Conservation (phyloP, 2,888 invertebrate species). For the Polydesmus complanatus region DNA sequence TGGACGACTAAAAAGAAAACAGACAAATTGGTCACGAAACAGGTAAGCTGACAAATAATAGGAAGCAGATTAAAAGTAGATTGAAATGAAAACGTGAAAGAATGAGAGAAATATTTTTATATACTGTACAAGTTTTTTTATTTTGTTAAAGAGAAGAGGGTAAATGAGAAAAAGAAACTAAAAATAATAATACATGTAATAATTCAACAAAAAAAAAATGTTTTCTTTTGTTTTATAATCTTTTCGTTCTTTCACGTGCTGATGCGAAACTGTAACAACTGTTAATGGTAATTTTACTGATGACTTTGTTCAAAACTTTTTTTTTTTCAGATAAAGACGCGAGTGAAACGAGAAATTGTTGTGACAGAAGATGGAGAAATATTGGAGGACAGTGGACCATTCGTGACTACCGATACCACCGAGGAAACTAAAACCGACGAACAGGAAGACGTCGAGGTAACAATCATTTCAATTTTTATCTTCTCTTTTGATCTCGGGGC, state of each 20-base stretch:
- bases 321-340: constrained; percentile 65
- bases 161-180: too few species aligned
- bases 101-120: too few species aligned
- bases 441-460: constrained; percentile 63
- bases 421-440: constrained; percentile 82
- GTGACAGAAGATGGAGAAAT: constrained; percentile 79
- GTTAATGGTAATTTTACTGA: too few species aligned
- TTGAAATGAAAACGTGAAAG: too few species aligned
- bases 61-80: too few species aligned
- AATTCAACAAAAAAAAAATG: neutral
- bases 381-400: constrained; percentile 74
- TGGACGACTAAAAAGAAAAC: constrained; percentile 82
- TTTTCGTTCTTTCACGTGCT: too few species aligned
- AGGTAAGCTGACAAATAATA: too few species aligned
- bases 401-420: constrained; percentile 78
- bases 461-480: neutral
- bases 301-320: too few species aligned
- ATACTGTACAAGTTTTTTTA: neutral
- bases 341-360: constrained; percentile 70
- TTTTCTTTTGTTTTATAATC: too few species aligned
- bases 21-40: constrained; percentile 70
- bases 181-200: too few species aligned
- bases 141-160: too few species aligned
- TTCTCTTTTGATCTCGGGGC: too few species aligned
- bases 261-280: neutral